These are phyloP conservation scores for Shargacucullia verbasci DNA, from an alignment of 2,888 invertebrate genomes.

Conservation along the genomic window DNA sequence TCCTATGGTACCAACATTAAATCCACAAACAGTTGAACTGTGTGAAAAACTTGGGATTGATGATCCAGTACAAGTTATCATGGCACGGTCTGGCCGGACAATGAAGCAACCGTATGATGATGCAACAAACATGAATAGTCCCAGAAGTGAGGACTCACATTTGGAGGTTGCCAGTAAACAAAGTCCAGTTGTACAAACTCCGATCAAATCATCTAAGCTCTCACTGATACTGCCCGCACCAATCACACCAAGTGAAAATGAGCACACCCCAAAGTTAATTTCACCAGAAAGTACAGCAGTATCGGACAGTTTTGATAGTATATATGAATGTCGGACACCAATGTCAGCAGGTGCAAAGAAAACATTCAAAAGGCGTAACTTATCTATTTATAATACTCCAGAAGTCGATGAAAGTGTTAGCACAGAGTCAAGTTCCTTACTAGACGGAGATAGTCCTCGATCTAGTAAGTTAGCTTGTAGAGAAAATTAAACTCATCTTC, in stretches of 20 bases:
- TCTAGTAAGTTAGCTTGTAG: slow-evolving; percentile 67
- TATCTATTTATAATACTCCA: slow-evolving; percentile 78
- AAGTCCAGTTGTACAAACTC: slow-evolving; percentile 59
- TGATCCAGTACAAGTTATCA: slow-evolving; percentile 93
- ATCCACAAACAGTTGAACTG: slow-evolving; percentile 91
- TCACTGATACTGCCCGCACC: slow-evolving; percentile 75
- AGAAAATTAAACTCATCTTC: slow-evolving; percentile 1
- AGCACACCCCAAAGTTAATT: slow-evolving; percentile 55
- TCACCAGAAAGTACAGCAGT: slow-evolving; percentile 63
- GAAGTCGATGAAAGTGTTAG: slow-evolving; percentile 69
- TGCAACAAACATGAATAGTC: not conserved
- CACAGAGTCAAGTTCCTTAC: slow-evolving; percentile 63
- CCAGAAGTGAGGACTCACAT: no score
- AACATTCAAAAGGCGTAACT: slow-evolving; percentile 81
- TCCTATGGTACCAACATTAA: slow-evolving; percentile 88
- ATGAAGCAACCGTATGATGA: slow-evolving; percentile 66
- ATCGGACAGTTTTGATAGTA: slow-evolving; percentile 62
- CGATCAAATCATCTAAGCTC: slow-evolving; percentile 72
- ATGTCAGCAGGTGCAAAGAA: slow-evolving; percentile 68
- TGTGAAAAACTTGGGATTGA: slow-evolving; percentile 93
- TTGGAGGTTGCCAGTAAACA: slow-evolving; percentile 5
- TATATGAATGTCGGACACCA: slow-evolving; percentile 72
- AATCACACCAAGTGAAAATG: slow-evolving; percentile 72
- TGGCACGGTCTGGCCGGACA: slow-evolving; percentile 84
- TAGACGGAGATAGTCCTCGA: slow-evolving; percentile 64